Base-by-base conservation (phyloP, 2,797 vertebrate species). In the Chelidonichthys spinosus region DNA sequence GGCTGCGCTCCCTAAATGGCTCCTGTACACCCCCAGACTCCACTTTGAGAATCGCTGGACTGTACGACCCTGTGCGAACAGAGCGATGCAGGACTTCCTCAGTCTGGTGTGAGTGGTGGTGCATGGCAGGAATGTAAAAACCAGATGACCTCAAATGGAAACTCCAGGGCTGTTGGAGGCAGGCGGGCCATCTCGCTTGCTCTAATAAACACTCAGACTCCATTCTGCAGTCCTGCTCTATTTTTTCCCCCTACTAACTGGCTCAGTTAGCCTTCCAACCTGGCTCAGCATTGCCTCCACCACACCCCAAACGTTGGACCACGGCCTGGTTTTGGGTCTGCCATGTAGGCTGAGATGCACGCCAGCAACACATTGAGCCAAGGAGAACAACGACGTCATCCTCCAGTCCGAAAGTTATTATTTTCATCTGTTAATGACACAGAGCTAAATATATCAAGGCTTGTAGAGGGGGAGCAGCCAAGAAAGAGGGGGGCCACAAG, bases 141-240 rank as follows among this genome's bases (percentile, higher is more conserved):
- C 89, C 91, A 93, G 91, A 93, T 93, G 91, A 93, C 89, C 91
- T 92, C 91, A 90, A 87, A 93, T 93, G 92, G 91, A 94, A 94
- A 94, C 89, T 93, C 83, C 89, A 89, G 87, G 65, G n/a, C 79
- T 73, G 78, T 65, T 64, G 66, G 73, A 86, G 81, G 76, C 79
- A 50, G 65, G 63, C 85, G 47, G 84, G 69, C 87, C 91, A 88
- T 90, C 89, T 89, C 56, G 4, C 77, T 74, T 54, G 82, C 87
- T 92, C 84, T 84, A 90, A 85, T 85, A 90, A 92, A 90, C 90
- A 82, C 76, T 68, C 80, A 0, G 60, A 25, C 83, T 75, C 56
- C 60, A 37, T 50, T 80, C 76, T 79, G 69, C 61, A 62, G 46
- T 46, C 64, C 63, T 66, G 63, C 77, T 59, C 40, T 66, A 44